Percentiles rank a stretch among this genome's conserved stretches.
These are phyloP conservation scores for Pemphigus obesinymphae DNA, from an alignment of 1,140 invertebrate species.

Conservation along the genomic window DNA sequence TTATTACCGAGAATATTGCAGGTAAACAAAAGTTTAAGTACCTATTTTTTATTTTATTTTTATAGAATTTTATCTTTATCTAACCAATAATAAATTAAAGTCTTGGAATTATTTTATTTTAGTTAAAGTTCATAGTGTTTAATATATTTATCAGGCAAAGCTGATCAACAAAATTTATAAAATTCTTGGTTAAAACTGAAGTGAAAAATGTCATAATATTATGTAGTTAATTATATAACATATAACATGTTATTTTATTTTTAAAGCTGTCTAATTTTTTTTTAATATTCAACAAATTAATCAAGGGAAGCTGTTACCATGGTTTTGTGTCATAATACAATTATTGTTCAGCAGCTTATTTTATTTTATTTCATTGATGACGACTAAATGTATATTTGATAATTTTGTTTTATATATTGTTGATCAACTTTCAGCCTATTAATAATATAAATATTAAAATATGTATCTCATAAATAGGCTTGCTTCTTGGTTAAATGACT, in stretches of 20 bases:
- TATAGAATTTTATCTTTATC: conserved; percentile 28
- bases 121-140: not conserved
- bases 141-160: conserved; percentile 9
- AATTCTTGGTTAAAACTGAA: conserved; percentile 30
- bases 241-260: not conserved
- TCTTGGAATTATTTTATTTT: not conserved
- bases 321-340: conserved; percentile 20
- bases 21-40: conserved; percentile 35
- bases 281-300: not conserved
- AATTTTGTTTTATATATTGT: conserved; percentile 19
- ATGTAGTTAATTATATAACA: not conserved
- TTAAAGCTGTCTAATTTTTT: too few relatives aligned
- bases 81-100: conserved; percentile 15
- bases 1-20: conserved; percentile 39
- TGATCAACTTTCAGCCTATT: conserved; percentile 35
- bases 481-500: not conserved
- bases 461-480: not conserved
- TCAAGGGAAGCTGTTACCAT: conserved; percentile 16
- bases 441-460: not conserved
- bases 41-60: conserved; percentile 10
- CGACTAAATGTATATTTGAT: not conserved
- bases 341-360: not conserved
- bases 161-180: conserved; percentile 35
- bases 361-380: not conserved
- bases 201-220: conserved; percentile 14